Evolutionary conservation across 2,113 vertebrate genomes (phyloP), one percentile per base, ranked within the genome.

Genomic region (Haliaeetus leucogaster): DNA sequence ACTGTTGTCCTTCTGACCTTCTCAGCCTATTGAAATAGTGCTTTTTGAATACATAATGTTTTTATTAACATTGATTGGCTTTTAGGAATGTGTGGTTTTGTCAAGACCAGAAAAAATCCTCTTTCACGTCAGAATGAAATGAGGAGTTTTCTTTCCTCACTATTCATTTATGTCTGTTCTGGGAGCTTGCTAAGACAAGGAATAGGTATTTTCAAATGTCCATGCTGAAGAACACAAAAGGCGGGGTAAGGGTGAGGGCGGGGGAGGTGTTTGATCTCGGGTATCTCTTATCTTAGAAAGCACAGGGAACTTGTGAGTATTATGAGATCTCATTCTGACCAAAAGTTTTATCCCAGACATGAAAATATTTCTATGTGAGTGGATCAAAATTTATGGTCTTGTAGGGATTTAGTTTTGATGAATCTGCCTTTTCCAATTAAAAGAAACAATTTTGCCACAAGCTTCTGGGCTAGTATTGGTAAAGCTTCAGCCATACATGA

Each of bases 161-260:
- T 30, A 3, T 59, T 76, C 2, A 4, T 65, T 83, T 82, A 8
- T 52, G 19, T 78, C 25, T 62, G 30, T 73, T 89, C 26, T 93
- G 61, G 32, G 68, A 82, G 29, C 25, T 52, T 91, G 27, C 32
- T 55, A 25, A 81, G 50, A 50, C 32, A 73, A 65, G 38, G 34
- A 72, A n/a, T 21, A 61, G 21, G 7, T 2, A 14, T 36, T 32
- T 80, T 86, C 62, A 45, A 14, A 16, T 62, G 48, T 68, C 62
- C 59, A 5, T 47, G 18, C 27, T 89, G 53, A 82, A 59, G 19
- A 55, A 16, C 17, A 74, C 10, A 58, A 82, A 56, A 48, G 0
- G 2, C 2, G 8, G 18, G 6, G 5, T 48, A 32, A 38, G 47
- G 25, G 16, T 3, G 0, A 8, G 18, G 6, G 6, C n/a, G 32